Evolutionary conservation across 2,113 vertebrate species (phyloP).

Genomic region (Myotis yumanensis): DNA sequence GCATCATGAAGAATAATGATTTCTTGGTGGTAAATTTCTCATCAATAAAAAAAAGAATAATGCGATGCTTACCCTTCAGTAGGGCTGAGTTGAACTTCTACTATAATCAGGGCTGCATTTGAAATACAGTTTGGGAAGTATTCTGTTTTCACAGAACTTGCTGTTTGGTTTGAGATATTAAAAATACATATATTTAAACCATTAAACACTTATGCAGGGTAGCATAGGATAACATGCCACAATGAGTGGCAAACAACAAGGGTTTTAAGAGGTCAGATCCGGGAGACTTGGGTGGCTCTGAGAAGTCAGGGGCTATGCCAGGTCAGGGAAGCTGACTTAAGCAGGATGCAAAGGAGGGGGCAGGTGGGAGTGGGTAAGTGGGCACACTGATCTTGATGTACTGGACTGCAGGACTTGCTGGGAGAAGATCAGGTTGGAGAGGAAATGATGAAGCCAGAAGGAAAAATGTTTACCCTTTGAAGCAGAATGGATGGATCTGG

Average conservation of each 20-base stretch:
- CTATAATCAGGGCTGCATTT: not conserved
- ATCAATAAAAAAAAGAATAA: not conserved
- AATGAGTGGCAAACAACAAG: not conserved
- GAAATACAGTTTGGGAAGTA: not conserved
- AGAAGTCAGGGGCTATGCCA: not conserved
- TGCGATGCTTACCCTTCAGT: not conserved
- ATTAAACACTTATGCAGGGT: not conserved
- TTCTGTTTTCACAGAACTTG: not conserved
- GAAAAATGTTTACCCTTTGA: not conserved
- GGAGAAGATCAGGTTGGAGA: not conserved
- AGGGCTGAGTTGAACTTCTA: not conserved
- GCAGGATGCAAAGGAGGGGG: not conserved
- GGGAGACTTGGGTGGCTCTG: not conserved
- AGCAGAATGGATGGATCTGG: too few relatives aligned
- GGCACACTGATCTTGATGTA: not conserved
- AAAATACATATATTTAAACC: not conserved
- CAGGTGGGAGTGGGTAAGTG: fast-evolving
- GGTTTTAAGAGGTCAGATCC: not conserved
- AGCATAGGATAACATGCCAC: not conserved
- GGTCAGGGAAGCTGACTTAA: not conserved
- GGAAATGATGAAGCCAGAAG: not conserved
- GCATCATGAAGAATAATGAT: conserved; percentile 16
- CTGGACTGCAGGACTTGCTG: not conserved
- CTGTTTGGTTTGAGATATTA: not conserved
- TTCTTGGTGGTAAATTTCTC: conserved; percentile 4